These are phyloP conservation scores for Salvelinus sp. DNA, from an alignment of 2,113 vertebrate genomes.

Conservation along the genomic window DNA sequence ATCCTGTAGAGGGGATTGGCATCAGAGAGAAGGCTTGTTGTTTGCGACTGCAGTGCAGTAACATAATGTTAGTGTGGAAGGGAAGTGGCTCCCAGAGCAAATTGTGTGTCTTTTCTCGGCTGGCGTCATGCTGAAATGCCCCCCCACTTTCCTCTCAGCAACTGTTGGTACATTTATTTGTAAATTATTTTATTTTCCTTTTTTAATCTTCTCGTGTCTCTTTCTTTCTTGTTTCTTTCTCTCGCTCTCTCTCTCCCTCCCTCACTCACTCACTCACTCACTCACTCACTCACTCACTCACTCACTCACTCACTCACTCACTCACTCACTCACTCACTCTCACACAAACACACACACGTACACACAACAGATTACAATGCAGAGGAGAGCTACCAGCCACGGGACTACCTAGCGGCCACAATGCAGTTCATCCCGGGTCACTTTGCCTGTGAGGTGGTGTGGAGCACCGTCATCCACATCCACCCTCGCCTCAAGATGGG, in stretches of 20 bases:
- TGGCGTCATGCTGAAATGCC: conserved; percentile 10
- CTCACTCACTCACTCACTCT: not conserved
- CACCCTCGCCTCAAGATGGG: conserved; percentile 98
- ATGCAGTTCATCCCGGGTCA: conserved; percentile 98
- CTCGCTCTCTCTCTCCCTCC: too few relatives aligned
- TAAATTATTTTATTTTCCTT: not conserved
- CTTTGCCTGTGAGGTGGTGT: conserved; percentile 94
- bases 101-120: not conserved
- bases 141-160: not conserved
- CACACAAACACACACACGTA: too few relatives aligned
- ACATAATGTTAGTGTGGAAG: not conserved
- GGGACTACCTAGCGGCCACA: conserved; percentile 95
- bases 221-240: not conserved
- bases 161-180: not conserved
- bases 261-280: too few relatives aligned
- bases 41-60: conserved; percentile 6
- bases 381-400: conserved; percentile 92
- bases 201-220: not conserved
- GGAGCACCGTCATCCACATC: conserved; percentile 94
- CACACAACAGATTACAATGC: conserved; percentile 81
- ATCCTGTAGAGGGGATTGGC: conserved; percentile 25
- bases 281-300: not conserved
- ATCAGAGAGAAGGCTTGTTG: conserved; percentile 12
- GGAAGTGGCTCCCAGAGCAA: not conserved
- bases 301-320: too few relatives aligned